A percentile compares a stretch with the other conserved stretches of the same genome.
Evolutionary conservation across 2,797 vertebrate genomes (phyloP).

Genomic region (Sarcoramphus papa): DNA sequence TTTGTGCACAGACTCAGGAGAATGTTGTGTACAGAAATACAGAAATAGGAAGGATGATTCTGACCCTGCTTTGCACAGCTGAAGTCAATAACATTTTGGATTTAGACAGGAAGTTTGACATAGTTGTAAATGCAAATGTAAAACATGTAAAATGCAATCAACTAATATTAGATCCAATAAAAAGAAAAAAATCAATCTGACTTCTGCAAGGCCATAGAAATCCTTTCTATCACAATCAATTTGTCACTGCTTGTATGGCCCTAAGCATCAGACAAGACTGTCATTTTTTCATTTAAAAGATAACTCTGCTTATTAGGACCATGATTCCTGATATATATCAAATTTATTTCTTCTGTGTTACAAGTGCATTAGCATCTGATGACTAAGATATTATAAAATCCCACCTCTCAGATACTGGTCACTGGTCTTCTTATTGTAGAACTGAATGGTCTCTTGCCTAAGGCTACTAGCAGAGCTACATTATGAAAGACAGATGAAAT

Average conservation of each 20-base stretch:
- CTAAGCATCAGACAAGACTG: not conserved
- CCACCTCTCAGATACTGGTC: not conserved
- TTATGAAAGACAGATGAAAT: conserved; percentile 8
- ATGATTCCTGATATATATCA: not conserved
- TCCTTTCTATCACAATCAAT: not conserved
- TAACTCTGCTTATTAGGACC: not conserved
- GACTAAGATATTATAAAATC: not conserved
- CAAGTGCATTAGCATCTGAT: not conserved
- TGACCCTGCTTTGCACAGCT: not conserved
- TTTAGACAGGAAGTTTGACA: not conserved
- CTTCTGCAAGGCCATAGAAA: not conserved
- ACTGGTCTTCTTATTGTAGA: not conserved
- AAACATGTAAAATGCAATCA: not conserved
- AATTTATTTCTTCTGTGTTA: not conserved
- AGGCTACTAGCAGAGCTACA: not conserved
- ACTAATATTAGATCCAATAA: not conserved
- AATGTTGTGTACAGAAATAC: not conserved
- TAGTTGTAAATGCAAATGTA: not conserved
- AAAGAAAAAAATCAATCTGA: not conserved
- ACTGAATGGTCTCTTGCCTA: not conserved
- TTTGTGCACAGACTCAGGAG: not conserved
- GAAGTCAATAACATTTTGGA: not conserved
- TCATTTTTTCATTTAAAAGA: not conserved
- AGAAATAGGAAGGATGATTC: not conserved
- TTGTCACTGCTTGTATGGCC: not conserved